Evolutionary conservation across 2,113 vertebrate genomes (phyloP).

Genomic region (Sciurus niger): DNA sequence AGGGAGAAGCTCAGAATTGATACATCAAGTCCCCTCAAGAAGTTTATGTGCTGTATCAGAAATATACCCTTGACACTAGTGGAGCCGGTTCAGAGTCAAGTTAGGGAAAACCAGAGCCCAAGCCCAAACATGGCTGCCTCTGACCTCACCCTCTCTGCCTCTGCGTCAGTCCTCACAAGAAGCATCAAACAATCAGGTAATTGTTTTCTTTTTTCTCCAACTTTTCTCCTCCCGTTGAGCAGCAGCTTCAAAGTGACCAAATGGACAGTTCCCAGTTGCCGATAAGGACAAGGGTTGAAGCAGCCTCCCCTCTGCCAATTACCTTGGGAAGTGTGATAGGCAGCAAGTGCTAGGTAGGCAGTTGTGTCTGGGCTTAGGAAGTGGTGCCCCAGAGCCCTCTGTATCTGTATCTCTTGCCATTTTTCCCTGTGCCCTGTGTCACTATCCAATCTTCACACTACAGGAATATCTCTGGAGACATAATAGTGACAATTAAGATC

Average conservation of each 20-base stretch:
- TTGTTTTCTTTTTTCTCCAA: not conserved
- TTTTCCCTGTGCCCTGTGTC: not conserved
- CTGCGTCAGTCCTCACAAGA: not conserved
- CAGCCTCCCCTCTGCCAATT: not conserved
- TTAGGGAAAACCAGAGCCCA: not conserved
- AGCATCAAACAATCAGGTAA: not conserved
- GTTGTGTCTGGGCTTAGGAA: not conserved
- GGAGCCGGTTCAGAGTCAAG: not conserved
- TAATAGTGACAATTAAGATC: not conserved
- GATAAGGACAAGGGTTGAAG: not conserved
- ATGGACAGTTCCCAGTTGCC: not conserved
- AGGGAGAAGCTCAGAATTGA: constrained; percentile 7
- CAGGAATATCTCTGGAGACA: not conserved
- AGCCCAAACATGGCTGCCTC: not conserved
- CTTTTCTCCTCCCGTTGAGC: not conserved
- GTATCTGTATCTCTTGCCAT: not conserved
- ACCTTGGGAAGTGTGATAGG: not conserved
- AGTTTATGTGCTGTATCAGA: not conserved
- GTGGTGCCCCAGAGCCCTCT: not conserved
- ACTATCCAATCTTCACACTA: not conserved
- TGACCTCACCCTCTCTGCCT: not conserved
- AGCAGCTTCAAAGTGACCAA: not conserved
- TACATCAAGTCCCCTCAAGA: not conserved
- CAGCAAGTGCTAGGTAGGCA: not conserved
- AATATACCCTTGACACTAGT: not conserved